phyloP scores from a whole-genome alignment of 2,113 vertebrate genomes.

The Poecile atricapillus region DNA sequence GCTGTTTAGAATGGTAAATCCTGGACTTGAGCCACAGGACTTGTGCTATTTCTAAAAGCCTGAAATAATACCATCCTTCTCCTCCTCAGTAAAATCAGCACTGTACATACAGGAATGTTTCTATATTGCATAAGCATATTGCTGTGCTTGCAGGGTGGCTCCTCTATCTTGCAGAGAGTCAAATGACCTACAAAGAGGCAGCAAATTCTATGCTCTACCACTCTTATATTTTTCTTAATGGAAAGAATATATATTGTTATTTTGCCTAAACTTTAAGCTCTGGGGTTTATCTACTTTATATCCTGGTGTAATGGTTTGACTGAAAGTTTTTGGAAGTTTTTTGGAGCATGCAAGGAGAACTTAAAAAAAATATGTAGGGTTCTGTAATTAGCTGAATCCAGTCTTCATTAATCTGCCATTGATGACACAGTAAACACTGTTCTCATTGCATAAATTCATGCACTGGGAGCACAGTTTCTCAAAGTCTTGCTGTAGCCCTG shows the following conservation, averaged over 20 bases:
- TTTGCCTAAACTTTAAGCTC: background rate
- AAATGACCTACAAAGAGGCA: background rate
- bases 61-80: background rate
- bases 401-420: background rate
- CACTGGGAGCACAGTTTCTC: background rate
- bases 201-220: background rate
- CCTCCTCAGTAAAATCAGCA: background rate
- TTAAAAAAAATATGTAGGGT: background rate
- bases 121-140: slow-evolving; percentile 21
- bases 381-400: background rate
- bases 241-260: background rate
- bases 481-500: background rate
- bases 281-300: background rate
- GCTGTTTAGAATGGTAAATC: background rate
- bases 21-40: background rate
- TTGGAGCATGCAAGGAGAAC: background rate
- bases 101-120: slow-evolving; percentile 3
- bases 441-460: background rate
- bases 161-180: background rate
- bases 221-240: background rate
- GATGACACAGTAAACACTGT: background rate
- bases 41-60: background rate
- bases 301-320: background rate
- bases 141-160: background rate
- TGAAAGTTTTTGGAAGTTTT: background rate